phyloP scores from a whole-genome alignment of 2,113 vertebrate genomes.

The Taurulus bubalis region DNA sequence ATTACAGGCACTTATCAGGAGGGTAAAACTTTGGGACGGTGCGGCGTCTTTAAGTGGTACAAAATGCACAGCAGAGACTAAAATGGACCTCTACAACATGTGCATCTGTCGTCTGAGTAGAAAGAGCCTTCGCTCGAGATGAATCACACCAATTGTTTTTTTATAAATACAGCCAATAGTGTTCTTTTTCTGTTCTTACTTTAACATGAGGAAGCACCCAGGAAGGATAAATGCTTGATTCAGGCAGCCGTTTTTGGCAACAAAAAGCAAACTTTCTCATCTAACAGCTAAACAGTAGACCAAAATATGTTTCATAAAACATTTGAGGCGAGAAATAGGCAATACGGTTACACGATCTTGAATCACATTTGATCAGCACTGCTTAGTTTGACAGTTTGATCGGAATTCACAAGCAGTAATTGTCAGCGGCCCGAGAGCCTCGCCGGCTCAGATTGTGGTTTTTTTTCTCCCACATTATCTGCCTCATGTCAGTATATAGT shows the following conservation, averaged over 20 bases:
- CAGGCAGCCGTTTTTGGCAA: too few species aligned
- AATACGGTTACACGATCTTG: background rate
- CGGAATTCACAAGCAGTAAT: background rate
- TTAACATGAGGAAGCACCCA: background rate
- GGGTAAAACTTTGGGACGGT: background rate
- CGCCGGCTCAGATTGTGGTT: too few species aligned
- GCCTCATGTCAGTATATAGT: background rate
- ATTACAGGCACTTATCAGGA: constrained; percentile 54
- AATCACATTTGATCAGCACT: background rate
- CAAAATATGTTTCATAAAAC: background rate
- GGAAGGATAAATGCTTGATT: background rate
- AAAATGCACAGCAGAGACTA: constrained; percentile 14
- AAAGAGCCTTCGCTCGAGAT: too few species aligned
- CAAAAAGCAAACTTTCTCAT: background rate
- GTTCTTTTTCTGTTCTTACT: background rate
- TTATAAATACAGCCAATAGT: background rate
- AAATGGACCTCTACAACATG: constrained; percentile 25
- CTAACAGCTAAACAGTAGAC: background rate
- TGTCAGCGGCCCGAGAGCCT: background rate
- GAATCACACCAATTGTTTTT: too few species aligned
- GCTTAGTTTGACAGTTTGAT: background rate
- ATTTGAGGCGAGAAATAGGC: background rate
- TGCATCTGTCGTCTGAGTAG: constrained; percentile 13
- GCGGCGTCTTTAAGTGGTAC: background rate
- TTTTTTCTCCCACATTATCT: too few species aligned